Evolutionary conservation across 2,888 invertebrate genomes (phyloP).

Genomic region (Listrodromus nycthemerus): DNA sequence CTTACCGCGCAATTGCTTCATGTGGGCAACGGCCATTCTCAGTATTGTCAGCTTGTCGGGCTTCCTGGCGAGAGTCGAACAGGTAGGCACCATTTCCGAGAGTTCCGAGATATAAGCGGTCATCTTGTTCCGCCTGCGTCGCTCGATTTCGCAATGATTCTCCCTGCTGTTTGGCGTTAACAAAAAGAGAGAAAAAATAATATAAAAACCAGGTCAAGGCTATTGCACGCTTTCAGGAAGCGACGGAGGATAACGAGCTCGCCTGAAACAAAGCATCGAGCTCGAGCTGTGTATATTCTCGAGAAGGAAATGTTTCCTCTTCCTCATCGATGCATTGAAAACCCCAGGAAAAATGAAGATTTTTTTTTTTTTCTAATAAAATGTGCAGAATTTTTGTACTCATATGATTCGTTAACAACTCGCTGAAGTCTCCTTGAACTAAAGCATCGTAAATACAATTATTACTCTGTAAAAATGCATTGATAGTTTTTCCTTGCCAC

Average conservation of each 20-base stretch:
- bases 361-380: background rate
- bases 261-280: background rate
- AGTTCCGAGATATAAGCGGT: constrained; percentile 99
- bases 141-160: constrained; percentile 99
- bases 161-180: constrained; percentile 90
- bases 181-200: constrained; percentile 33
- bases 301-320: background rate
- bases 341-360: background rate
- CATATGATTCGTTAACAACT: too few species aligned
- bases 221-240: constrained; percentile 44
- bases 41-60: constrained; percentile 99
- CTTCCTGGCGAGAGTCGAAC: constrained; percentile 98
- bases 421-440: background rate
- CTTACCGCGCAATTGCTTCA: constrained; percentile 98
- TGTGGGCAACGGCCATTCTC: constrained; percentile 99
- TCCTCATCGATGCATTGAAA: constrained; percentile 12
- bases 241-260: constrained; percentile 27
- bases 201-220: constrained; percentile 54
- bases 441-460: background rate
- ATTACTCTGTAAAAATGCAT: constrained; percentile 8
- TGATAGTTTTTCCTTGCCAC: constrained; percentile 26
- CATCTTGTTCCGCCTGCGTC: constrained; percentile 99
- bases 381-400: too few species aligned
- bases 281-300: constrained; percentile 1
- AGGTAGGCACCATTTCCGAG: constrained; percentile 99